Conservation (phyloP, 2,888 invertebrate genomes). For the Pachliopta kotzebuea region DNA sequence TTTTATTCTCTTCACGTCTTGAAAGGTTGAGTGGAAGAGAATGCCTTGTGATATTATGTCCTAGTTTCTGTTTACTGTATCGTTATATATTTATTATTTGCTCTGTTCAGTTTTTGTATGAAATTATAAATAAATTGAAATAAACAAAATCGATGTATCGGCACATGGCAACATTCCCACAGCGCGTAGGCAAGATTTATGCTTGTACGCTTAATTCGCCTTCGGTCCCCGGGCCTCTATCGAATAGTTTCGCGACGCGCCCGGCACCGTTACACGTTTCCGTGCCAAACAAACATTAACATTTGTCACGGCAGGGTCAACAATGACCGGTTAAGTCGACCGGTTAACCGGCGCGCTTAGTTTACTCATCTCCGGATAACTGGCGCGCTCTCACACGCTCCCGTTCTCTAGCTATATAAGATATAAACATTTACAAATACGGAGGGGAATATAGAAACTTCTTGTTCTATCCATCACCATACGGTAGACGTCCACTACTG, state of each 20-base stretch:
- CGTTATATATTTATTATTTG: too few relatives aligned
- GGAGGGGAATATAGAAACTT: too few relatives aligned
- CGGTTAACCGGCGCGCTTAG: conserved; percentile 35
- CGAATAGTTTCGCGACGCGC: conserved; percentile 15
- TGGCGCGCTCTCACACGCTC: conserved; percentile 22
- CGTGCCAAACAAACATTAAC: conserved; percentile 44
- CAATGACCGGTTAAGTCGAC: conserved; percentile 40
- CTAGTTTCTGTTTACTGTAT: too few relatives aligned
- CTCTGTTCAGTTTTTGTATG: too few relatives aligned
- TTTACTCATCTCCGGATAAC: conserved; percentile 29
- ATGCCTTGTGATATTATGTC: too few relatives aligned
- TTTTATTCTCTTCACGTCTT: too few relatives aligned
- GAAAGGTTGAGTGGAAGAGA: too few relatives aligned
- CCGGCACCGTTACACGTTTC: conserved; percentile 33
- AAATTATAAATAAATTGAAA: background rate
- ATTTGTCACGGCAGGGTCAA: conserved; percentile 42
- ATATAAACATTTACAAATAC: too few relatives aligned
- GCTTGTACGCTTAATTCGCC: conserved; percentile 10
- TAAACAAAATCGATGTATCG: background rate
- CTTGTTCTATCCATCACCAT: too few relatives aligned
- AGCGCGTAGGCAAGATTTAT: conserved; percentile 9
- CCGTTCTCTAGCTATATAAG: conserved; percentile 3
- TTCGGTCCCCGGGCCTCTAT: conserved; percentile 7
- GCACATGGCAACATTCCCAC: conserved; percentile 17
- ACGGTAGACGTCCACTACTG: too few relatives aligned